Base-by-base conservation (phyloP, 2,797 vertebrate species). In the Malacoraja senta region DNA sequence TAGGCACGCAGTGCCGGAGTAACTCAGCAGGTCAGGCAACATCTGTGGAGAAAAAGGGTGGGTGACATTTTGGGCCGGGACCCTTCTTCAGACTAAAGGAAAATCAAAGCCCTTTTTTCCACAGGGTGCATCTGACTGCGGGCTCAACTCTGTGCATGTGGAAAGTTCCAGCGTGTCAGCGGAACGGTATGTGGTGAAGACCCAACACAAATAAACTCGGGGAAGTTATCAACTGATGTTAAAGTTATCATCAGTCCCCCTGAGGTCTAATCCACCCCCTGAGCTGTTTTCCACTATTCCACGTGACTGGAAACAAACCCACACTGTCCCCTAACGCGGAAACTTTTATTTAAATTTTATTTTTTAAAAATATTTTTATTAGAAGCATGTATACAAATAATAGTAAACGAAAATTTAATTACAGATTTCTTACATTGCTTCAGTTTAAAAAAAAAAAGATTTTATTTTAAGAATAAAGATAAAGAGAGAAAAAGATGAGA, bases 81-180 rank as follows among this genome's bases (percentile, higher is more conserved):
- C 44, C 44, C 44, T 6, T 53, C 44, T 53, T 53, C 3, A 4
- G 44, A 19, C 84, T 35, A 8, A n/a, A 68, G 19, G 65, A 58
- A 88, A n/a, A 32, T 32, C 15, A 61, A 74, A n/a, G 53, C 26
- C 38, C 13, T 15, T 58, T 53, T 58, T 53, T 26, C 38, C 38
- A 58, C 58, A 29, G 71, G 90, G 68, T 53, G 58, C 76, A 74
- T 88, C 61, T 21, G 8, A 38, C 90, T 44, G 72, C 65, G 38
- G 9, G 71, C 65, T 24, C 63, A n/a, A 26, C n/a, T 53, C 83
- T 32, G n/a, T 15, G 90, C 35, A n/a, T 91, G 71, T 74, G 90
- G 76, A 76, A 15, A 17, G 90, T n/a, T 92, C 35, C 71, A n/a
- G 58, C 58, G 71, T 92, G 71, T 92, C 90, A 92, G 68, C 38